phyloP scores from a whole-genome alignment of 2,113 vertebrate genomes.

The Takifugu flavidus region DNA sequence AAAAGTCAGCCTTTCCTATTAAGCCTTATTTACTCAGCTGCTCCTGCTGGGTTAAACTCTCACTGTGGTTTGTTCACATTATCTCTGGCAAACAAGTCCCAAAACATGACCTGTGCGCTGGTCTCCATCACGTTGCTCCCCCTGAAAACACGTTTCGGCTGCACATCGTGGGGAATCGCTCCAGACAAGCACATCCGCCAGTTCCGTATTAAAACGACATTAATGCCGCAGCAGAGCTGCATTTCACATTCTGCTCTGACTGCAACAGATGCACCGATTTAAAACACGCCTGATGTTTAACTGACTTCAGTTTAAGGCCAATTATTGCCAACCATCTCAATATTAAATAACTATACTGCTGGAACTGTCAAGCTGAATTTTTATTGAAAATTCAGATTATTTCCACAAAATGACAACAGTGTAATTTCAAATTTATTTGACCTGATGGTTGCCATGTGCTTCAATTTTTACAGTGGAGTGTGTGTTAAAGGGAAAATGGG shows the following conservation, averaged over 20 bases:
- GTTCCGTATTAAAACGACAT: slow-evolving; percentile 16
- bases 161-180: slow-evolving; percentile 16
- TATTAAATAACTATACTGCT: slow-evolving; percentile 21
- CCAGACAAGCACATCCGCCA: slow-evolving; percentile 26
- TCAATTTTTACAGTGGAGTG: slow-evolving; percentile 19
- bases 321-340: slow-evolving; percentile 20
- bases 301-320: slow-evolving; percentile 20
- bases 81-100: slow-evolving; percentile 38
- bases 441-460: slow-evolving; percentile 14
- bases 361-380: slow-evolving; percentile 14
- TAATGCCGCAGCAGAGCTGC: slow-evolving; percentile 17
- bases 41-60: slow-evolving; percentile 22
- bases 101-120: slow-evolving; percentile 42
- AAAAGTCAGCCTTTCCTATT: background rate
- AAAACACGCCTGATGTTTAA: slow-evolving; percentile 6
- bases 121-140: slow-evolving; percentile 30
- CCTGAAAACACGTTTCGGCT: slow-evolving; percentile 28
- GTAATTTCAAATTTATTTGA: slow-evolving; percentile 23
- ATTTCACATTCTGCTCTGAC: background rate
- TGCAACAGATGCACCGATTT: slow-evolving; percentile 12
- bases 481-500: slow-evolving; percentile 29
- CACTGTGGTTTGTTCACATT: slow-evolving; percentile 26
- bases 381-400: slow-evolving; percentile 15
- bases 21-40: slow-evolving; percentile 27
- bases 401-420: slow-evolving; percentile 33